Percentiles rank a stretch among this genome's conserved stretches.
Conservation (phyloP, 2,888 invertebrate genomes). For the Thelaira solivaga region DNA sequence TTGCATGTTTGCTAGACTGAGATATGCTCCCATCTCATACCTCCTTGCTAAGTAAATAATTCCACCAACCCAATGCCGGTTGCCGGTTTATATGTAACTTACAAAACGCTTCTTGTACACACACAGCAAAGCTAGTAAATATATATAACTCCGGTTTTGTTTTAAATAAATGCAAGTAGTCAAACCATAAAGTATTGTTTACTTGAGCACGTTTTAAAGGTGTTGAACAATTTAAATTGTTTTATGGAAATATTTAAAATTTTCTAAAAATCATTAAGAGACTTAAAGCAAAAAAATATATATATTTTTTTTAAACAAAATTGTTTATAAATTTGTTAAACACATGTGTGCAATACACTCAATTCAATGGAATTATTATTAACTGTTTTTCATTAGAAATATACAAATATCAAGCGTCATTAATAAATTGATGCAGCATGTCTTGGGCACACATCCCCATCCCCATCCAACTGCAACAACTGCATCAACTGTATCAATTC, state of each 20-base stretch:
- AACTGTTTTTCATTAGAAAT: slow-evolving; percentile 24
- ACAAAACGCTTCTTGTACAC: slow-evolving; percentile 17
- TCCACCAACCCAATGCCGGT: no score
- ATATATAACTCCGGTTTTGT: no score
- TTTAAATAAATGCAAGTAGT: slow-evolving; percentile 5
- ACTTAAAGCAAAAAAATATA: background rate
- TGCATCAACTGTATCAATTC: slow-evolving; percentile 27
- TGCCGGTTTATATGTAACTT: background rate
- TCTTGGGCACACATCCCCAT: slow-evolving; percentile 9
- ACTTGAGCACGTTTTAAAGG: slow-evolving; percentile 14
- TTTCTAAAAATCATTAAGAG: no score
- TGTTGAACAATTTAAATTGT: slow-evolving; percentile 44
- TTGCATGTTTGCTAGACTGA: slow-evolving; percentile 47
- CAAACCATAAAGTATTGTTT: background rate
- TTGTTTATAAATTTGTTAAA: slow-evolving; percentile 30
- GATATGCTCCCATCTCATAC: no score
- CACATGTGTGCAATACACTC: background rate
- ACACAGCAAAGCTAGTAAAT: slow-evolving; percentile 1
- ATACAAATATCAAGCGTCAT: slow-evolving; percentile 46
- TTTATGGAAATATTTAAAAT: slow-evolving; percentile 23
- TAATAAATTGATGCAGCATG: slow-evolving; percentile 54
- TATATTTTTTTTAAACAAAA: background rate
- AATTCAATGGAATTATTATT: slow-evolving; percentile 42
- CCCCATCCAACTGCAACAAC: background rate
- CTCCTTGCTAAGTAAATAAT: no score